Conservation (phyloP, 2,797 vertebrate species). For the Pelodytes ibericus region DNA sequence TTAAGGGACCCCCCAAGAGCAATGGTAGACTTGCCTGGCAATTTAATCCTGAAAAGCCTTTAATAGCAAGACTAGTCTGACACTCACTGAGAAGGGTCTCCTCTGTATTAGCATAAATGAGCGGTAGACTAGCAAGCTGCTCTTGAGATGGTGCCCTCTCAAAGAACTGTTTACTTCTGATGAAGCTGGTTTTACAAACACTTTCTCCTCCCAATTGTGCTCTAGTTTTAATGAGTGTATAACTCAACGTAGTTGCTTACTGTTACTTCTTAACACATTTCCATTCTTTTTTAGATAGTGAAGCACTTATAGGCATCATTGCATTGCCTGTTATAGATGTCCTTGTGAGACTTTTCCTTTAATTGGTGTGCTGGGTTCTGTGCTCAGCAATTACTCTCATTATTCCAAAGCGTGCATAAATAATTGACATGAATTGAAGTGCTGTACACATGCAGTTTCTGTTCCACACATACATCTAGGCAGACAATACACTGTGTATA, state of each 20-base stretch:
- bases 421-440: slow-evolving; percentile 55
- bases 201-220: too few species aligned
- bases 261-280: not conserved
- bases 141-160: too few species aligned
- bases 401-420: slow-evolving; percentile 45
- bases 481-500: not conserved
- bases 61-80: too few species aligned
- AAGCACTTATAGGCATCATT: slow-evolving; percentile 3
- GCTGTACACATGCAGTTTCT: slow-evolving; percentile 47
- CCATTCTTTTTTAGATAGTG: not conserved
- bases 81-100: too few species aligned
- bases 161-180: too few species aligned
- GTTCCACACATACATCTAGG: not conserved
- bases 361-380: slow-evolving; percentile 34
- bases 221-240: not conserved
- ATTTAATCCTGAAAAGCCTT: too few species aligned
- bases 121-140: too few species aligned
- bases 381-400: slow-evolving; percentile 47
- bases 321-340: slow-evolving; percentile 18
- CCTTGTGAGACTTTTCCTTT: slow-evolving; percentile 34
- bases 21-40: too few species aligned
- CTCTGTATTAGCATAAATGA: too few species aligned
- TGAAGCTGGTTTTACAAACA: too few species aligned
- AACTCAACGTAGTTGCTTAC: not conserved
- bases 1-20: too few species aligned